Conservation (phyloP, 2,797 vertebrate genomes). For the Sphenopsis melanotis region DNA sequence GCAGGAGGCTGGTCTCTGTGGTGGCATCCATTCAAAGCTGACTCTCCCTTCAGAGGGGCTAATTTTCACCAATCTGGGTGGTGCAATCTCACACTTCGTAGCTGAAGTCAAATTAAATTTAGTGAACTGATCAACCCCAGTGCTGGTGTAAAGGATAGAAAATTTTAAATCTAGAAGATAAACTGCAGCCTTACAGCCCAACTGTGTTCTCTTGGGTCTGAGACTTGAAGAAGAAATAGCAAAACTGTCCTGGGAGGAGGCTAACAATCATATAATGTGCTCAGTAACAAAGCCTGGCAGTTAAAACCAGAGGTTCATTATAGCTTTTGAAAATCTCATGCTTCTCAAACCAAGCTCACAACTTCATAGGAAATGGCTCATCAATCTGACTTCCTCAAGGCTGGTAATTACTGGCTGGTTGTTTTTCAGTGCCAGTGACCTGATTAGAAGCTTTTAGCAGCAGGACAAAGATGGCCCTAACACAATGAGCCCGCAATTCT, state of each 20-base stretch:
- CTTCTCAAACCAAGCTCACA: neutral
- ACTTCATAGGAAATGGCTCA: neutral
- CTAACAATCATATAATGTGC: neutral
- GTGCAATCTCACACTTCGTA: neutral
- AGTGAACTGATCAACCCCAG: neutral
- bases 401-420: neutral
- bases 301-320: neutral
- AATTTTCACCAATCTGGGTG: neutral
- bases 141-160: neutral
- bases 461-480: neutral
- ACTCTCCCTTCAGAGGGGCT: neutral
- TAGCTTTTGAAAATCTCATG: neutral
- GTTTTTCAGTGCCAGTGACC: neutral
- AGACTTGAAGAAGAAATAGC: neutral
- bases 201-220: neutral
- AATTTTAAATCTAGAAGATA: neutral
- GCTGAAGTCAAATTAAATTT: neutral
- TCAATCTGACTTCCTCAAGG: neutral
- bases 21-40: neutral
- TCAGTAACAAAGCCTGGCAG: neutral
- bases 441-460: neutral
- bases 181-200: neutral
- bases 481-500: rapidly evolving
- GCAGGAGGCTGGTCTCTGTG: neutral
- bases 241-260: neutral